These are phyloP conservation scores for Rousettus leschenaultii DNA, from an alignment of 2,113 vertebrate species.

Conservation along the genomic window DNA sequence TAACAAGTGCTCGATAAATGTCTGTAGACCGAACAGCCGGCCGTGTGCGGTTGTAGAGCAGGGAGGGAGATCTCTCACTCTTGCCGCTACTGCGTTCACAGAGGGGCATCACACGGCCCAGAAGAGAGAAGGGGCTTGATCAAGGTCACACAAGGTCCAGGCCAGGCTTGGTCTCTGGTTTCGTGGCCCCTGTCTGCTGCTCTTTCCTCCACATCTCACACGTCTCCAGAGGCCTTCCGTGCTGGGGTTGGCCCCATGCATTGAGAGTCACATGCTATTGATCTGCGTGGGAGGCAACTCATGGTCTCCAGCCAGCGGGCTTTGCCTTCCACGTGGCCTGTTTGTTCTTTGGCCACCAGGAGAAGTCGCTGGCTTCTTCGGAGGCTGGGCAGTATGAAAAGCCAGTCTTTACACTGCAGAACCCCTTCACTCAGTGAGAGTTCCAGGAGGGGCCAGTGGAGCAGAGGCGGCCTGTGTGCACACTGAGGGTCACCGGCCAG, in stretches of 20 bases:
- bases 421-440: neutral
- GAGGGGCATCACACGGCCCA: neutral
- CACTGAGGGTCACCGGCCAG: neutral
- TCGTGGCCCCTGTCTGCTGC: neutral
- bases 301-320: neutral
- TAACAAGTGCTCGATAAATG: neutral
- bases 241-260: rapidly evolving
- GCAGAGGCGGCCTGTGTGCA: rapidly evolving
- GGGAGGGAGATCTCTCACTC: neutral
- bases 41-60: rapidly evolving
- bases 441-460: rapidly evolving
- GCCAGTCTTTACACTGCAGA: neutral
- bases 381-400: neutral
- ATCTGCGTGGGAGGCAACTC: neutral
- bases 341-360: neutral
- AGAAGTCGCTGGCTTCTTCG: neutral
- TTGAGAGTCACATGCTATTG: rapidly evolving
- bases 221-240: neutral
- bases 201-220: no score
- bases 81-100: neutral
- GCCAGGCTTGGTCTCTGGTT: neutral
- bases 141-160: neutral
- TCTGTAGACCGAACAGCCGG: neutral
- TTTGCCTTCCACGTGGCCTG: neutral
- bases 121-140: neutral